Evolutionary conservation across 2,113 vertebrate genomes (phyloP), one percentile per base, ranked within the genome.

Genomic region (Pristiophorus japonicus): DNA sequence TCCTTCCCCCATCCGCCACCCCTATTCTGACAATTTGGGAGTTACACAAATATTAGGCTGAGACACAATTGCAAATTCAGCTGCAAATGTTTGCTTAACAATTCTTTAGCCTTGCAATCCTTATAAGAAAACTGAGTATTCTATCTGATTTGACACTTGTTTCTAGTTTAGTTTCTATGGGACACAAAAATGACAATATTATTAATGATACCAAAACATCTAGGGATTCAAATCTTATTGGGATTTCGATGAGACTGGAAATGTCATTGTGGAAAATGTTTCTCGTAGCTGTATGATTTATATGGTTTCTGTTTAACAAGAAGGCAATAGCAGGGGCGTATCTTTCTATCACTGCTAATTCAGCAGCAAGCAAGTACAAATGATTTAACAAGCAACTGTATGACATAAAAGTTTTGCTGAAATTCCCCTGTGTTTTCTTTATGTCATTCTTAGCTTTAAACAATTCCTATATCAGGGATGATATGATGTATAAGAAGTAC

Each of bases 211-310:
- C 42, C 38, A 70, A 30, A 94, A 45, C 93, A 73, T 70, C 93
- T 51, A 67, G 93, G 93, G 93, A 73, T 94, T 94, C 42, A 67
- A 94, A 70, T 94, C 93, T 70, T 73, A 70, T 94, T 94, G 65
- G 93, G 93, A 94, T 34, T 42, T 94, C 66, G 42, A 94, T 94
- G 66, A 94, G 45, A 51, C 42, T 70, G 65, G 42, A 94, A 94
- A 94, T 94, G 93, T 94, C 93, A 94, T 51, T 70, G 93, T 47
- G 93, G 65, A 94, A 94, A 73, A 73, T 70, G 45, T 94, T 94
- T 51, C 93, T 30, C 45, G 18, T 47, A 94, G 93, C 65, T 73
- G 24, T 47, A 51, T 94, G 93, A 94, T 67, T 94, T 94, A 94
- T 73, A 94, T 51, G 93, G 65, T 94, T 94, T 94, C 65, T 70